These are phyloP conservation scores for Zapornia atra DNA, from an alignment of 2,113 vertebrate species.

Conservation along the genomic window DNA sequence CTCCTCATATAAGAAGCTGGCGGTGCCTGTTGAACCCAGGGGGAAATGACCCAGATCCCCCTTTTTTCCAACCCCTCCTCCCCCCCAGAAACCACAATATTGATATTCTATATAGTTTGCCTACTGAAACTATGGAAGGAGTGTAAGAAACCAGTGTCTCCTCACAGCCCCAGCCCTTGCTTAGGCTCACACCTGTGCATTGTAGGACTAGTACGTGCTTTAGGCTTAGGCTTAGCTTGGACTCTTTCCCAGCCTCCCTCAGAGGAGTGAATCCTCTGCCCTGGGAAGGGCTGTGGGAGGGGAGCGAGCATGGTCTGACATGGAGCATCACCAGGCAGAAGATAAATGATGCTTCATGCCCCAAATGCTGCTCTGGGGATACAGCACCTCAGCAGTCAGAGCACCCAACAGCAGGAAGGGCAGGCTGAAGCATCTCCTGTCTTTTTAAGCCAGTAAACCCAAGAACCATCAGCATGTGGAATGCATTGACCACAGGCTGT, in stretches of 20 bases:
- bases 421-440: no score
- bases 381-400: accelerated
- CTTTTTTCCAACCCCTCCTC: no score
- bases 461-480: neutral
- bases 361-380: neutral
- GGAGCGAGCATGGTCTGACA: accelerated
- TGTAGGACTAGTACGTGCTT: accelerated
- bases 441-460: neutral
- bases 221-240: neutral
- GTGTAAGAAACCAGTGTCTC: neutral
- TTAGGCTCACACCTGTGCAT: neutral
- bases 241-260: accelerated
- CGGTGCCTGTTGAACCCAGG: neutral
- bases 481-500: neutral
- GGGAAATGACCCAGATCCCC: no score
- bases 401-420: neutral
- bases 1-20: no score
- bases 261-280: neutral
- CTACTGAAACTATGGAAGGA: neutral
- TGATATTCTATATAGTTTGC: neutral
- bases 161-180: neutral
- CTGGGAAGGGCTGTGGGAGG: neutral
- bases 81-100: neutral
- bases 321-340: neutral
- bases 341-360: no score